Base-by-base conservation (phyloP, 2,797 vertebrate species). In the Enteromius anoplus region DNA sequence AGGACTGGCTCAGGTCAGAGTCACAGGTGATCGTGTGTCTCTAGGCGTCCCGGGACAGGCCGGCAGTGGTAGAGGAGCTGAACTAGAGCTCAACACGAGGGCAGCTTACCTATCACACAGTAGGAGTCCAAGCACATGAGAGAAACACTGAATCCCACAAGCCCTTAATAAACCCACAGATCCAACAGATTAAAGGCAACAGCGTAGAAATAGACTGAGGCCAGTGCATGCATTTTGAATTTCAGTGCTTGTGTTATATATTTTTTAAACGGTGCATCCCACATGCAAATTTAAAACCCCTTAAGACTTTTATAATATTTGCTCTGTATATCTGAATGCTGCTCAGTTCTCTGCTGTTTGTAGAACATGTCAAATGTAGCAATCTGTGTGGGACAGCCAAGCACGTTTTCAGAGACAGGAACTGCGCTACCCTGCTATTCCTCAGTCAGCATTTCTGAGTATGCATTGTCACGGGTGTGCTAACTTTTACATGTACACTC, bases 361-460 rank as follows among this genome's bases (percentile, higher is more conserved):
- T 45, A 51, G 23, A 71, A 77, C 66, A 80, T 14, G 77, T 53
- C 58, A 72, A 81, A 60, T 55, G 68, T 42, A 37, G 68, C 60
- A 34, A 45, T 21, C 83, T 76, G 78, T 62, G 77, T 71, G 76
- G 78, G 42, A 85, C 86, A 26, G 79, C 75, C 65, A 83, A 6
- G 68, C 82, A 23, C 21, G 10, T 78, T 90, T 90, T 81, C 82
- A 89, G 88, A 88, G 89, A 88, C 85, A 90, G 86, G 88, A 92
- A 91, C 88, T 66, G 58, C 37, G 32, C 86, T 77, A 4, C 58
- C 49, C 87, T 88, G 85, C 89, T 89, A 75, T 85, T 73, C 71
- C 87, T 29, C 37, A 77, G 40, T 60, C 72, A 82, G 86, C 88
- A 86, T 73, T 87, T 90, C 91, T 92, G 91, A 93, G 87, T 88